Evolutionary conservation across 2,797 vertebrate genomes (phyloP), one percentile per base, ranked within the genome.

Genomic region (Menidia menidia): DNA sequence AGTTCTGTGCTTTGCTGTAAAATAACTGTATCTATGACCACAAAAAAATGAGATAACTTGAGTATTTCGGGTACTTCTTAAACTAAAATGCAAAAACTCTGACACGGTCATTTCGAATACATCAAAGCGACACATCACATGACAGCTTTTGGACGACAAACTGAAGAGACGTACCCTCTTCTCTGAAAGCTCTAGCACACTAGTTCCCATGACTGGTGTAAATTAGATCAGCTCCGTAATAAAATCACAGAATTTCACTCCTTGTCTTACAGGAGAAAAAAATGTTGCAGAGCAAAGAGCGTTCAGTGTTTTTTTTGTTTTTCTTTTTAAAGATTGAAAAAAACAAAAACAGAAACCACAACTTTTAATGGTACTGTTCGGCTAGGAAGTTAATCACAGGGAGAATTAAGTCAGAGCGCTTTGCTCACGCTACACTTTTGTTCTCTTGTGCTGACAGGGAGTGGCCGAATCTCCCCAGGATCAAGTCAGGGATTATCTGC

Each of bases 401-500:
- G 63, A 60, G 25, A 16, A 64, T 33, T 33, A 6, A 52, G 33
- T 35, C 60, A 52, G 60, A 76, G 70, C 3, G 43, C 14, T 42
- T 0, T 68, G 81, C 80, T 80, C 73, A 82, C 47, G 67, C 53
- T 15, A 69, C 0, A 42, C 48, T 83, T 83, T 85, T 80, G 60
- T 77, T 75, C 7, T 61, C 63, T 11, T 44, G 50, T 52, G 18
- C 57, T 31, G 60, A 32, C 43, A 79, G 82, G 88, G 87, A 70
- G 87, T 77, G 85, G 83, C 56, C 56, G 25, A 73, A 69, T 76
- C 77, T 56, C 6, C 51, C 50, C 41, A 78, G 77, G 56, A 87
- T 81, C 75, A 75, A 33, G 15, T 73, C 53, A 16, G 56, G 69
- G 18, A 83, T 88, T 83, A 78, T 67, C 42, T 84, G 70, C 68